Conservation (phyloP, 37 sponge, comb jelly and placozoan species). For the Aplysina aerophoba region DNA sequence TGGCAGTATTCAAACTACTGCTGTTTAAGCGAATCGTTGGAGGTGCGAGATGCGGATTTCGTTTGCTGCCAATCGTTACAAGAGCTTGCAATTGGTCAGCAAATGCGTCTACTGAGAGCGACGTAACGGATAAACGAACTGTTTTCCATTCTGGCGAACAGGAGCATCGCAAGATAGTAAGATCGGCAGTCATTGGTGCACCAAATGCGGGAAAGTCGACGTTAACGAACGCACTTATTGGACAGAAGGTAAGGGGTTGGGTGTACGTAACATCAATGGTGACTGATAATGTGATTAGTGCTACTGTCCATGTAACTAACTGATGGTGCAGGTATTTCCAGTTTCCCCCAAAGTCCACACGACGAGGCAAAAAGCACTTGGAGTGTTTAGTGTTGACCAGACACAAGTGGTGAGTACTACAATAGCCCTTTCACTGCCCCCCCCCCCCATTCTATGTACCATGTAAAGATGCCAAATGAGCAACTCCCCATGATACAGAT, state of each 20-base stretch:
- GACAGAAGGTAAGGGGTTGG: slow-evolving; percentile 69
- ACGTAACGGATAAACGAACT: too few species aligned
- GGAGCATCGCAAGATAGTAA: slow-evolving; percentile 46
- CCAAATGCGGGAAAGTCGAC: slow-evolving; percentile 90
- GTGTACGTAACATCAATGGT: too few species aligned
- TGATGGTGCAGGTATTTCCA: slow-evolving; percentile 1
- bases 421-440: not conserved
- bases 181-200: slow-evolving; percentile 68
- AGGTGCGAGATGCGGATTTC: too few species aligned
- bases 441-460: not conserved
- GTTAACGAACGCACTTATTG: slow-evolving; percentile 71
- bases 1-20: too few species aligned
- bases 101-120: too few species aligned
- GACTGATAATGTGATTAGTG: too few species aligned
- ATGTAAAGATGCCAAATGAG: not conserved
- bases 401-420: slow-evolving; percentile 69
- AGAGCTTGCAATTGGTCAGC: too few species aligned
- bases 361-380: slow-evolving; percentile 50
- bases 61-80: too few species aligned
- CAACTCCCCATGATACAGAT: not conserved
- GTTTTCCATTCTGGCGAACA: too few species aligned
- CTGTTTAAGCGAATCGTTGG: too few species aligned
- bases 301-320: too few species aligned
- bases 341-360: slow-evolving; percentile 75
- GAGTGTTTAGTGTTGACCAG: slow-evolving; percentile 53